Evolutionary conservation across 1,140 invertebrate species (phyloP), one percentile per base, ranked within the genome.

Genomic region (Drosophila insularis): DNA sequence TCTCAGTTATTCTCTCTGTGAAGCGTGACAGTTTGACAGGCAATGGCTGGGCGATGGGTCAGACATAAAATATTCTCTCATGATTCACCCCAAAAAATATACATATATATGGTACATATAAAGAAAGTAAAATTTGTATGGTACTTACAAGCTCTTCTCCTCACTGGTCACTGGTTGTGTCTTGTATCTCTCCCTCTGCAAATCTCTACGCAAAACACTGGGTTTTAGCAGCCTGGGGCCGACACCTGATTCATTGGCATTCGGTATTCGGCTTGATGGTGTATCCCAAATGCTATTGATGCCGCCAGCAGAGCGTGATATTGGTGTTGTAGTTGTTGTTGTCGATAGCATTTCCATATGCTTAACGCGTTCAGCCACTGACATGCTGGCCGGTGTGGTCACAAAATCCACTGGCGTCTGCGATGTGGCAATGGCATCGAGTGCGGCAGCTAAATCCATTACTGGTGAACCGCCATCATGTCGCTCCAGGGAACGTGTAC

Each of bases 121-220:
- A 8, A 60, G 5, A 35, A 13, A 58, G 32, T 14, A 23, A 68
- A 64, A 35, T 35, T 60, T 11, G 8, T 13, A 19, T 14, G n/a
- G 14, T 46, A 86, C 84, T 89, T 76, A 91, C 90, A 89, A 90
- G 67, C 74, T 90, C 64, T 85, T 91, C 90, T 95, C 95, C 54
- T 95, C 93, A 11, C 93, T 93, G 31, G 95, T 95, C 63, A 96
- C 93, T 0, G 95, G 95, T 85, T 95, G 95, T 2, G 95, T 95
- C 79, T 93, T 93, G 81, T 93, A 94, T 21, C 95, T 92, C 65
- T 94, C 93, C 50, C 92, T 92, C 68, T 93, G 92, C 14, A 92
- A 80, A 71, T 93, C 93, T 54, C 93, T 90, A 14, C 93, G 78
- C 55, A 72, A 90, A 79, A 70, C 93, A 87, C 80, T 93, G 80